Evolutionary conservation across 2,888 invertebrate species (phyloP), one percentile per base, ranked within the genome.

Genomic region (Listrodromus nycthemerus): DNA sequence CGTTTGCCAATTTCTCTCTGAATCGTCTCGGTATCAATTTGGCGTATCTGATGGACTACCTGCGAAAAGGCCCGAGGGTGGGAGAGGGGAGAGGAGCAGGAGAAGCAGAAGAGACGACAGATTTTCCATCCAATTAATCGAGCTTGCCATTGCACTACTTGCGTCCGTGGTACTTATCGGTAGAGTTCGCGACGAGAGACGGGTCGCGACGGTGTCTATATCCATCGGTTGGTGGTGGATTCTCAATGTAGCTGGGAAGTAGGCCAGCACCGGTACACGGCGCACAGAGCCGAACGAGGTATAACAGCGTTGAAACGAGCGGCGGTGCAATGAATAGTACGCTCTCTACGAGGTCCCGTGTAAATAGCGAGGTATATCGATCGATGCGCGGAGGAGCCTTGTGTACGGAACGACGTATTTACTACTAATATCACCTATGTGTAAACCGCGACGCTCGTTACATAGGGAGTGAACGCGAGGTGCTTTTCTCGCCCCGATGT

Each of bases 121-220:
- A 80, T 73, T 80, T 80, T 80, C 33, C 73, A 80, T 80, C 66
- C 79, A 80, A 80, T 80, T 80, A 73, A 80, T 80, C 65, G 73
- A 55, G 70, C 16, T 6, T 37, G 33, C 70, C 69, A 19, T 65
- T 52, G 69, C 48, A n/a, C 41, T 41, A 19, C 65, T 50, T 30
- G 70, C 41, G 41, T n/a, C 67, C 65, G 19, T 33, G 55, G 55
- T 66, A 73, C 73, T 80, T 73, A 80, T 73, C 71, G 65, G 41
- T 19, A 48, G 37, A 79, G 71, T 71, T 65, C 70, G 41, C 65
- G 37, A 48, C 27, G 73, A 55, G 79, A 67, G 41, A 73, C 50
- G 55, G 33, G 30, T 48, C 45, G 24, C 58, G 52, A n/a, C 24
- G 48, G 45, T 55, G 24, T 55, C 37, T 58, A 50, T 45, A 27